Evolutionary conservation across 2,888 invertebrate genomes (phyloP).

Genomic region (Aleiodes testaceus): DNA sequence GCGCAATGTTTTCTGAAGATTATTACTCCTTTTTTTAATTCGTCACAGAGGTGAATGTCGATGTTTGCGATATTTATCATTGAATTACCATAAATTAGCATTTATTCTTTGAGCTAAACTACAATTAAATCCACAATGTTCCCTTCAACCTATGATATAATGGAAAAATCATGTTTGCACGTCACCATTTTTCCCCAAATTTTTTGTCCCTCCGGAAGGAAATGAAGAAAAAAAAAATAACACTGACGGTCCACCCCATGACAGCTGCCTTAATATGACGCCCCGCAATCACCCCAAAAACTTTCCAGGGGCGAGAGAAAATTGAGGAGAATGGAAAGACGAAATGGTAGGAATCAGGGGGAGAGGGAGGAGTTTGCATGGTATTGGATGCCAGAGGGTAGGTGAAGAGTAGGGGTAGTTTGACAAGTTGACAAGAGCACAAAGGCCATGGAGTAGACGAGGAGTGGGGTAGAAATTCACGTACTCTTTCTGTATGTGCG

Average conservation of each 20-base stretch:
- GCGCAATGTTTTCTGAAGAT: not conserved
- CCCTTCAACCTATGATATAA: no score
- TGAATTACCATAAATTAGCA: not conserved
- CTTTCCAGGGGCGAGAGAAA: constrained; percentile 24
- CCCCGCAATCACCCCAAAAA: not conserved
- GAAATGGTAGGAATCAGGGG: constrained; percentile 44
- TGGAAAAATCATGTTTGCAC: no score
- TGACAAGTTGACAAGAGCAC: constrained; percentile 73
- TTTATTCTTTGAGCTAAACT: not conserved
- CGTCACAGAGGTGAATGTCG: no score
- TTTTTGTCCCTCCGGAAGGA: not conserved
- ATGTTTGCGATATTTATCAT: no score
- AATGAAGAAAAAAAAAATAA: constrained; percentile 3
- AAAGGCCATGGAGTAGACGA: constrained; percentile 68
- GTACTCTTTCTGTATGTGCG: constrained; percentile 53
- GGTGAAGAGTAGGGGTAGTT: constrained; percentile 67
- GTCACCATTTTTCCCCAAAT: not conserved
- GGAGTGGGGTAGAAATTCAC: constrained; percentile 68
- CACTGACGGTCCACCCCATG: constrained; percentile 23
- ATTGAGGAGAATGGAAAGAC: constrained; percentile 36
- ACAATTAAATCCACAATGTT: no score
- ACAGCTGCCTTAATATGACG: constrained; percentile 21
- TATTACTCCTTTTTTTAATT: constrained; percentile 8
- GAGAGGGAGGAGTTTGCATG: constrained; percentile 54
- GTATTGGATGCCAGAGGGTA: constrained; percentile 64